Conservation (phyloP, 2,113 vertebrate genomes). For the Sisor rabdophorus region DNA sequence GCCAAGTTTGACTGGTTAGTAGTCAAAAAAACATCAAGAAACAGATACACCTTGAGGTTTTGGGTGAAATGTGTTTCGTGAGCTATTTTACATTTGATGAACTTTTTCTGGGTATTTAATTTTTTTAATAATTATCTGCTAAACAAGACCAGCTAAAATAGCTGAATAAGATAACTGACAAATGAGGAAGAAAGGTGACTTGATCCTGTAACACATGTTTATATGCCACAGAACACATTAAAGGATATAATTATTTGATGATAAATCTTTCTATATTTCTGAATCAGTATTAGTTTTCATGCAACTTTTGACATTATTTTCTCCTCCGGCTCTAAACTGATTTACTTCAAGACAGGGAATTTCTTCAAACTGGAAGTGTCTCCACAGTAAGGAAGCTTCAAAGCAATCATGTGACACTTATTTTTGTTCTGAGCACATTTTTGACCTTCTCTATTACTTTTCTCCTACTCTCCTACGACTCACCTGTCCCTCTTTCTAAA, state of each 20-base stretch:
- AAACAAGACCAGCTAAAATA: not conserved
- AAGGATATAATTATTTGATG: too few species aligned
- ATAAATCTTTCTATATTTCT: too few species aligned
- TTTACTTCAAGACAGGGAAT: not conserved
- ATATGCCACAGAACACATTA: too few species aligned
- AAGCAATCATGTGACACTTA: too few species aligned
- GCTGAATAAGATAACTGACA: not conserved
- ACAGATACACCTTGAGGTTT: not conserved
- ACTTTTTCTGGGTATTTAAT: not conserved
- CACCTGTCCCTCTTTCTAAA: not conserved
- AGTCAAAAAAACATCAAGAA: not conserved
- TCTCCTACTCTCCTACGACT: not conserved
- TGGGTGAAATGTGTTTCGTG: not conserved
- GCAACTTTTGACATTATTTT: too few species aligned
- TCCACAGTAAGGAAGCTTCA: too few species aligned
- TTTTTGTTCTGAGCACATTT: too few species aligned
- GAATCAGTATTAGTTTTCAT: too few species aligned
- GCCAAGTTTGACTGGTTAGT: not conserved
- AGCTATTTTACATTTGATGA: not conserved
- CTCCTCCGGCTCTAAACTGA: too few species aligned
- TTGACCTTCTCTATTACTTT: too few species aligned
- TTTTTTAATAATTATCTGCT: not conserved
- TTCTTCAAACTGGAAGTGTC: too few species aligned
- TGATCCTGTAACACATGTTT: not conserved
- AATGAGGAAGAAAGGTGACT: not conserved